Percentiles rank a stretch among this genome's conserved stretches.
Evolutionary conservation across 2,888 invertebrate genomes (phyloP).

Genomic region (Diplolepis rosae): DNA sequence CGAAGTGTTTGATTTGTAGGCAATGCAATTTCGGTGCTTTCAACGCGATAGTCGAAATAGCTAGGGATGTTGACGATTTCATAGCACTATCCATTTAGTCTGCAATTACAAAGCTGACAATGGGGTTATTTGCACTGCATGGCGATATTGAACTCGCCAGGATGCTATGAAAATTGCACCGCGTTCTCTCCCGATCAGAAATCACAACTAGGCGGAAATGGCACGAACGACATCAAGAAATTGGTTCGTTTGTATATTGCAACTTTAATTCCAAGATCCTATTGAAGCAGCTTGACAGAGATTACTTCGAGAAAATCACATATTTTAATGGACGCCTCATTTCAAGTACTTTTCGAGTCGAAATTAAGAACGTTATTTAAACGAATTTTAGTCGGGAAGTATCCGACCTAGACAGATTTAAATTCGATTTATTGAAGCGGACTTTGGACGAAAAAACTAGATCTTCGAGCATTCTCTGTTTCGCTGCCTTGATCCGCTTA

Average conservation of each 20-base stretch:
- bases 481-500: no score
- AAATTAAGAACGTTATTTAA: no score
- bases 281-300: no score
- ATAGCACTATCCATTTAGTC: constrained; percentile 45
- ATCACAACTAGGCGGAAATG: constrained; percentile 59
- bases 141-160: constrained; percentile 54
- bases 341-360: no score
- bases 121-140: constrained; percentile 53
- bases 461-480: no score
- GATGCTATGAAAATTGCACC: constrained; percentile 60
- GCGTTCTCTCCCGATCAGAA: constrained; percentile 50
- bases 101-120: constrained; percentile 56
- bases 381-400: no score
- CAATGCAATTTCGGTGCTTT: constrained; percentile 22
- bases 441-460: no score
- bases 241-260: constrained; percentile 45
- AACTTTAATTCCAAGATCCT: background rate
- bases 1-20: constrained; percentile 17
- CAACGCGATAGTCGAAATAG: constrained; percentile 20
- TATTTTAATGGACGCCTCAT: no score
- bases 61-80: constrained; percentile 37
- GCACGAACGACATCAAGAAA: constrained; percentile 57
- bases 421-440: no score
- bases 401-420: no score
- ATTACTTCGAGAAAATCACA: no score